Percentiles rank a stretch among this genome's conserved stretches.
Evolutionary conservation across 2,888 invertebrate species (phyloP).

Genomic region (Scelioninae gen. 2): DNA sequence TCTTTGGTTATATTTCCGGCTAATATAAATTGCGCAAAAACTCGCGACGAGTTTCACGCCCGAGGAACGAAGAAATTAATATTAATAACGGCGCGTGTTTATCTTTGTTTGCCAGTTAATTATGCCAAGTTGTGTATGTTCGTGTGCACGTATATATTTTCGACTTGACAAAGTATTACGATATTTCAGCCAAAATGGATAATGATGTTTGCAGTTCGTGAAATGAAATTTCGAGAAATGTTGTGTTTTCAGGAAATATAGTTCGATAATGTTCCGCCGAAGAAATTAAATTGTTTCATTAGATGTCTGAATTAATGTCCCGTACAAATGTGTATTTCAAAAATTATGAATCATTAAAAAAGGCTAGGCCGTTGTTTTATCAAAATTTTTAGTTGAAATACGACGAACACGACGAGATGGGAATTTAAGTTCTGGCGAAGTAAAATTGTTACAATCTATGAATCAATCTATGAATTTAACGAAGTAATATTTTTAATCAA

Average conservation of each 20-base stretch:
- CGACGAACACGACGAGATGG: too few relatives aligned
- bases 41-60: conserved; percentile 15
- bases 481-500: too few relatives aligned
- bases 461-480: too few relatives aligned
- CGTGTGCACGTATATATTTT: conserved; percentile 22
- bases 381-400: too few relatives aligned
- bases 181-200: conserved; percentile 38
- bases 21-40: too few relatives aligned
- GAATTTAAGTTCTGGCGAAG: too few relatives aligned
- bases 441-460: too few relatives aligned
- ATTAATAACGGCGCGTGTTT: conserved; percentile 35
- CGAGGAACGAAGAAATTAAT: conserved; percentile 30
- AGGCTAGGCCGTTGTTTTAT: too few relatives aligned
- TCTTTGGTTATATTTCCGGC: too few relatives aligned
- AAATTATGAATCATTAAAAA: too few relatives aligned
- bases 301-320: too few relatives aligned
- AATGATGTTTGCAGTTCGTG: conserved; percentile 34
- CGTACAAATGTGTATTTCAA: too few relatives aligned
- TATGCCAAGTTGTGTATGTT: conserved; percentile 17
- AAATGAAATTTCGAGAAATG: conserved; percentile 34
- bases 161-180: conserved; percentile 26
- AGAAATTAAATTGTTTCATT: background rate
- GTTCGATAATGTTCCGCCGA: background rate
- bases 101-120: conserved; percentile 41
- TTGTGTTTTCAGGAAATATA: conserved; percentile 6